A percentile compares a stretch with the other conserved stretches of the same genome.
Conservation (phyloP, 2,113 vertebrate genomes). For the Neotoma lepida region DNA sequence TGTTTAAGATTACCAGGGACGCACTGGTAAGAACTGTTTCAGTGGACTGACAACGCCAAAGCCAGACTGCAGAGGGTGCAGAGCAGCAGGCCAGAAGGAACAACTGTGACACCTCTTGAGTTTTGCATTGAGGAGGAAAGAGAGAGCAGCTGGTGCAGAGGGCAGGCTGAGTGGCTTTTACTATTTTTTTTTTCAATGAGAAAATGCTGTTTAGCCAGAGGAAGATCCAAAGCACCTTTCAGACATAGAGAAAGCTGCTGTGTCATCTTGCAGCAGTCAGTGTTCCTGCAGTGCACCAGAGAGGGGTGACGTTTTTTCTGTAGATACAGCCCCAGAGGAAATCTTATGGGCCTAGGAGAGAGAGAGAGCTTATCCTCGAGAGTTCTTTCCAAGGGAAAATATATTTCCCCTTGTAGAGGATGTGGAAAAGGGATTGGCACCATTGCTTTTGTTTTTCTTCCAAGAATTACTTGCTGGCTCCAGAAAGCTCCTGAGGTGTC, state of each 20-base stretch:
- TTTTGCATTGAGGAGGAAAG: neutral
- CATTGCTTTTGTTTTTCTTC: neutral
- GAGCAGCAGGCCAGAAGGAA: neutral
- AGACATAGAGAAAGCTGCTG: neutral
- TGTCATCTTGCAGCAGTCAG: accelerated
- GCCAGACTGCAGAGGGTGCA: neutral
- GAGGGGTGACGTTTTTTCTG: neutral
- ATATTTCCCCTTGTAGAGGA: neutral
- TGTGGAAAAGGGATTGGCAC: neutral
- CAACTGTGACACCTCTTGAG: neutral
- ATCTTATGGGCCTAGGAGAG: neutral
- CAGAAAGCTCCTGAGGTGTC: neutral
- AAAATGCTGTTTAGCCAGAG: neutral
- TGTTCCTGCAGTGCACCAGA: neutral
- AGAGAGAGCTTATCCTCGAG: neutral
- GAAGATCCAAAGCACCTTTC: neutral
- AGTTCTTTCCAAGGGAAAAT: neutral
- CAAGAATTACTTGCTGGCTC: neutral
- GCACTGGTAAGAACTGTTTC: neutral
- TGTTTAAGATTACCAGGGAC: too few relatives aligned
- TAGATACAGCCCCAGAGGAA: too few relatives aligned
- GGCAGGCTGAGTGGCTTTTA: neutral
- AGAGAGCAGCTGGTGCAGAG: neutral
- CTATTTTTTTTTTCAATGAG: neutral
- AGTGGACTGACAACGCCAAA: accelerated